Evolutionary conservation across 2,797 vertebrate species (phyloP).

Genomic region (Poeciliopsis paucimaculata): DNA sequence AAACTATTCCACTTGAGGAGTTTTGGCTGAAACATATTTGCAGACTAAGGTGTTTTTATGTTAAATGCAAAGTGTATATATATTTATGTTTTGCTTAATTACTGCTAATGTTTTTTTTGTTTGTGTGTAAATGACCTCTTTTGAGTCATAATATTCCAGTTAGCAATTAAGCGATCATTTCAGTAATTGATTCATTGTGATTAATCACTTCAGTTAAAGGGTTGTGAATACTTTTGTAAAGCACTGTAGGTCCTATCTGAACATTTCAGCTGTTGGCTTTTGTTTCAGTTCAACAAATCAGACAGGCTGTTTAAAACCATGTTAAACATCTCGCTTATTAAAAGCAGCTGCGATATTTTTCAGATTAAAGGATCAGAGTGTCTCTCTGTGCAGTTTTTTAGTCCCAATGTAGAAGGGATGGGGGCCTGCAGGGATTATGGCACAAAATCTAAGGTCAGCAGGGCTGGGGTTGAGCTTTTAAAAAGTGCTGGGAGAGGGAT

Average conservation of each 20-base stretch:
- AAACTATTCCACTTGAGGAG: too few relatives aligned
- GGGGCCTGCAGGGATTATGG: slow-evolving; percentile 44
- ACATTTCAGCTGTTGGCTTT: neutral
- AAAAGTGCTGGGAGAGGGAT: slow-evolving; percentile 47
- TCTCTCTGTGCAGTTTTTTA: slow-evolving; percentile 18
- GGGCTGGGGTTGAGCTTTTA: slow-evolving; percentile 32
- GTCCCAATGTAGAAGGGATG: neutral
- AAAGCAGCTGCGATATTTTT: slow-evolving; percentile 1
- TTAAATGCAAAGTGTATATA: too few relatives aligned
- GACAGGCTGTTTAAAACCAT: neutral
- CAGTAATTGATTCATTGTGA: too few relatives aligned
- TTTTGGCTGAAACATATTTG: too few relatives aligned
- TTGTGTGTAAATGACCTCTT: too few relatives aligned
- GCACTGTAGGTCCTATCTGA: neutral
- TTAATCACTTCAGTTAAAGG: neutral
- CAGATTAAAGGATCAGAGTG: slow-evolving; percentile 7
- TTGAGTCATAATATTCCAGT: too few relatives aligned
- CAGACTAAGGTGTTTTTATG: too few relatives aligned
- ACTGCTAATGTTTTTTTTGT: too few relatives aligned
- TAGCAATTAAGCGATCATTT: too few relatives aligned
- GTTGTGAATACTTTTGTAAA: neutral
- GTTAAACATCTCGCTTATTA: neutral
- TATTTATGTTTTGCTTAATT: too few relatives aligned
- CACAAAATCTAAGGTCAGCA: slow-evolving; percentile 39
- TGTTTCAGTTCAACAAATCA: neutral